Base-by-base conservation (phyloP, 2,888 invertebrate genomes). In the Ectemnius lituratus region DNA sequence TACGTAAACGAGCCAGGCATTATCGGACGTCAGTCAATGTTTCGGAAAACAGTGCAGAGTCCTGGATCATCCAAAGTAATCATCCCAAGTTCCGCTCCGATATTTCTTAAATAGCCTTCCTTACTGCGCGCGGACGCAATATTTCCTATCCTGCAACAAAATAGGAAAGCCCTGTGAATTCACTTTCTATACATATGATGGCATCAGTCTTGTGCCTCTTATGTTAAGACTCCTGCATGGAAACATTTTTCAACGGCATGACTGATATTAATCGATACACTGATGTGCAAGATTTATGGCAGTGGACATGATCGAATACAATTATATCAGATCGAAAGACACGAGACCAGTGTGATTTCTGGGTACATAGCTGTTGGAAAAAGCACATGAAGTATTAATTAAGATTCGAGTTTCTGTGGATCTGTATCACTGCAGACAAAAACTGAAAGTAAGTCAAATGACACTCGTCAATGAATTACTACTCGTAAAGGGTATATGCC, bases 141-240 rank as follows among this genome's bases (percentile, higher is more conserved):
- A 88, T 73, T 90, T 90, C 83, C 87, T 87, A 60, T 90, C 90
- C 90, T 90, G 89, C 62, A 90, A 90, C 90, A 90, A 67, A 89
- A 87, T 80, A 84, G 84, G 80, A 74, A 72, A 2, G 1, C 23
- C 45, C 63, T 58, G 37, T 73, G 59, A 60, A 18, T 52, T 13
- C 61, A 37, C 20, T 52, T 45, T n/a, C 2, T 6, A 8, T 13
- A 20, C 5, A 8, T 13, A 20, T 20, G 16, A 13, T 2, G 47
- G 4, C 46, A 45, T 37, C 14, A 45, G 64, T 62, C 72, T 63
- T 28, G 68, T 56, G 77, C 5, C 72, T 62, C 72, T 61, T 20
- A 58, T 61, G 59, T 8, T 57, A 47, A 18, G 57, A 28, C 18
- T 59, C 18, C 8, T 18, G 4, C 28, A 62, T 47, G n/a, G 14